Evolutionary conservation across 2,113 vertebrate genomes (phyloP).

Genomic region (Brachypodius melanocephalos): DNA sequence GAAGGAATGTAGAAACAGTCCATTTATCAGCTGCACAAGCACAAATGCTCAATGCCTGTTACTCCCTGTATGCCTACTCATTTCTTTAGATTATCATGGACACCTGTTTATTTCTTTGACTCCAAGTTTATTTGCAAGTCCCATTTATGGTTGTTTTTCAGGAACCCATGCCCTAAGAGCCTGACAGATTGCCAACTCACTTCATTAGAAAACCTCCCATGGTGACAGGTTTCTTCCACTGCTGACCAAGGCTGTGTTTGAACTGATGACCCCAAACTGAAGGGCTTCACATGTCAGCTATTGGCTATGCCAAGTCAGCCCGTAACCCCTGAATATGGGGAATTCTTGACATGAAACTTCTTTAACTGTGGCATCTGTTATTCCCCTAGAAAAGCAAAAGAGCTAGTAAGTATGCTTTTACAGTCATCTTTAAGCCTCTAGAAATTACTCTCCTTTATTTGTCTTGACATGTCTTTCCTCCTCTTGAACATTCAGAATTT

Average conservation of each 20-base stretch:
- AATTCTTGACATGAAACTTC: background rate
- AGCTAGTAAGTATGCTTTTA: background rate
- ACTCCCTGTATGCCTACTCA: background rate
- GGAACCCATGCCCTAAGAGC: background rate
- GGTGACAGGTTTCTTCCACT: background rate
- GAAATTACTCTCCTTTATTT: background rate
- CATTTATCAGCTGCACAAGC: background rate
- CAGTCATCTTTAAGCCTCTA: background rate
- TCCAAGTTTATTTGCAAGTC: background rate
- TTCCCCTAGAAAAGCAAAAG: background rate
- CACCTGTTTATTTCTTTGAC: slow-evolving; percentile 23
- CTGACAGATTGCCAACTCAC: slow-evolving; percentile 24
- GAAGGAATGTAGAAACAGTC: slow-evolving; percentile 12
- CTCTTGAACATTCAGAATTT: background rate
- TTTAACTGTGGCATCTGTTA: background rate
- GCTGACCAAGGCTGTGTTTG: background rate
- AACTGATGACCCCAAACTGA: background rate
- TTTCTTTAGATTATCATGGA: slow-evolving; percentile 2
- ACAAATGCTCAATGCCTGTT: background rate
- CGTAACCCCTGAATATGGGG: background rate
- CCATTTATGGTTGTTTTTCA: slow-evolving; percentile 8
- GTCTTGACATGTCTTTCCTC: background rate
- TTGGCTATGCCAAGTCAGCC: background rate
- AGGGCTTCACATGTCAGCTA: background rate
- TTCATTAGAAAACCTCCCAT: background rate